phyloP scores from a whole-genome alignment of 37 sponge, comb jelly and placozoan genomes.

The Mnemiopsis leidyi region DNA sequence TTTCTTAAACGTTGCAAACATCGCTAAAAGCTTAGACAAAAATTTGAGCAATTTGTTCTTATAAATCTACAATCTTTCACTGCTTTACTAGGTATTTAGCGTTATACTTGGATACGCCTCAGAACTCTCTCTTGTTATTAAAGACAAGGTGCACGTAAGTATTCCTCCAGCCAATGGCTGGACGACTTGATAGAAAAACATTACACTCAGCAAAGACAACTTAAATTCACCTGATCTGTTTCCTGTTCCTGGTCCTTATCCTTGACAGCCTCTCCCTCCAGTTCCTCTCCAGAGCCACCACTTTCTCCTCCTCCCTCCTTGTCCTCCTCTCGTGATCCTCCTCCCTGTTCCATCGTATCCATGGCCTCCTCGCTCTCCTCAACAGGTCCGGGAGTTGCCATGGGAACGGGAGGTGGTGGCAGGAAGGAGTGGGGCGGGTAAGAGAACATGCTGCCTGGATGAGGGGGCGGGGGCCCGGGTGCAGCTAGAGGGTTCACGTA shows the following conservation, averaged over 20 bases:
- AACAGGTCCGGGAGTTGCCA: not conserved
- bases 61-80: no score
- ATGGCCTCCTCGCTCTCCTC: not conserved
- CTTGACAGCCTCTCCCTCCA: not conserved
- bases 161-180: no score
- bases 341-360: not conserved
- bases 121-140: no score
- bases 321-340: not conserved
- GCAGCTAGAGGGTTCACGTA: conserved; percentile 9
- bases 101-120: no score
- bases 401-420: not conserved
- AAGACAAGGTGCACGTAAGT: no score
- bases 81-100: no score
- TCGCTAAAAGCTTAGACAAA: no score
- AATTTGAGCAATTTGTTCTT: no score
- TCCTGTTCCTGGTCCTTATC: not conserved
- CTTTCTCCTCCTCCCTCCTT: not conserved
- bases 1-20: not conserved
- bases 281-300: not conserved
- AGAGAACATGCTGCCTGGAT: not conserved
- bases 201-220: no score
- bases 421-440: not conserved
- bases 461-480: not conserved
- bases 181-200: no score
- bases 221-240: no score